Evolutionary conservation across 2,888 invertebrate species (phyloP).

Genomic region (Unio pictorum): DNA sequence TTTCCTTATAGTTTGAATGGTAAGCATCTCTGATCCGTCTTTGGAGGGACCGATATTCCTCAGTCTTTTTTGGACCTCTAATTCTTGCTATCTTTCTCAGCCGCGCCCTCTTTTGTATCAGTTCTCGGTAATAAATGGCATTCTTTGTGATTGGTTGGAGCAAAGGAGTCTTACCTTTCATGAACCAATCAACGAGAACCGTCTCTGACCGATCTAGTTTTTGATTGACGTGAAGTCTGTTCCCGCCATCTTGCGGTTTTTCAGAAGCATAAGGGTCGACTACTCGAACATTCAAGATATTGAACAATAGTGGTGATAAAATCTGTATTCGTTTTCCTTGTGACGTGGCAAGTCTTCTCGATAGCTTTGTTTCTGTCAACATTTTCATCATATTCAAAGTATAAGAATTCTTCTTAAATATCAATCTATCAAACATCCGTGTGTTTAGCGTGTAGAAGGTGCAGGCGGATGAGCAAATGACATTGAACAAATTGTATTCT

Average conservation of each 20-base stretch:
- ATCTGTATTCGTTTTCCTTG: conserved; percentile 37
- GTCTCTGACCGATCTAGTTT: conserved; percentile 25
- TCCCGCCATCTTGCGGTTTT: conserved; percentile 6
- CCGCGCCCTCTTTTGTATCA: conserved; percentile 37
- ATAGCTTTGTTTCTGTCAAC: conserved; percentile 44
- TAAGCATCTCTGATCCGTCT: conserved; percentile 36
- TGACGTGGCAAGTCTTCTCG: conserved; percentile 29
- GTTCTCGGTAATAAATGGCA: conserved; percentile 40
- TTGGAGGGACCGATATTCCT: conserved; percentile 25
- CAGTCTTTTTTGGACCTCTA: conserved; percentile 20
- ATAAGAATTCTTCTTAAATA: conserved; percentile 37
- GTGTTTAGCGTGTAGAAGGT: conserved; percentile 45
- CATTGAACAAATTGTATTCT: conserved; percentile 45
- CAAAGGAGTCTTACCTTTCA: conserved; percentile 36
- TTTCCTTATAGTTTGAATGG: conserved; percentile 33
- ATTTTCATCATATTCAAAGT: conserved; percentile 45
- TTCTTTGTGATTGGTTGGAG: conserved; percentile 38
- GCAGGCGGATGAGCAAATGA: conserved; percentile 46
- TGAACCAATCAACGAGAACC: conserved; percentile 35
- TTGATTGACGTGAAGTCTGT: conserved; percentile 4
- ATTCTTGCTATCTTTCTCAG: conserved; percentile 21
- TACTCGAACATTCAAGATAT: conserved; percentile 30
- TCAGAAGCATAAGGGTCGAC: conserved; percentile 16
- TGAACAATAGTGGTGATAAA: conserved; percentile 29
- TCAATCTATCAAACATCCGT: conserved; percentile 47